Conservation (phyloP, 2,113 vertebrate genomes). For the Anhinga rufa region DNA sequence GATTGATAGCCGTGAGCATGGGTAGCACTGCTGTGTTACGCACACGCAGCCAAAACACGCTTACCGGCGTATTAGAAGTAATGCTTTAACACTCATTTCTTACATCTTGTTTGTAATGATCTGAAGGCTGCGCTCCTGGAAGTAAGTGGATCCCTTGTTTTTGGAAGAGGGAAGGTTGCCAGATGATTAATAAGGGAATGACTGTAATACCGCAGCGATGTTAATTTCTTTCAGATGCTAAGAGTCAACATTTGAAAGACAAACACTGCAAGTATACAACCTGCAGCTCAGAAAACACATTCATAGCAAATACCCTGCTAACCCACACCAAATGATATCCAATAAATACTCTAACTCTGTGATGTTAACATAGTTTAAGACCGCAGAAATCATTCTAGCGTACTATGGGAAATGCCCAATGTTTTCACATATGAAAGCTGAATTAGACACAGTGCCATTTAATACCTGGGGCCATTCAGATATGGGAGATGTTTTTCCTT, state of each 20-base stretch:
- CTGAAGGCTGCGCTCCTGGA: background rate
- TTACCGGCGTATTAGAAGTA: background rate
- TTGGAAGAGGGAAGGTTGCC: background rate
- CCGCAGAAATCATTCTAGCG: background rate
- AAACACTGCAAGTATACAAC: background rate
- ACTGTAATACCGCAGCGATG: background rate
- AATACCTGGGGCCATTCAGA: background rate
- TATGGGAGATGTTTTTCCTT: background rate
- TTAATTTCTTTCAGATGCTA: background rate
- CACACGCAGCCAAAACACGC: background rate
- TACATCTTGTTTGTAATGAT: background rate
- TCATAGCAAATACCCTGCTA: background rate
- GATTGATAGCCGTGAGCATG: background rate
- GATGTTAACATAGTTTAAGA: background rate
- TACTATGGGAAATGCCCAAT: background rate
- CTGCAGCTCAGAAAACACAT: background rate
- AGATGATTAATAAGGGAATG: constrained; percentile 7
- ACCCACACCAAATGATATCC: background rate
- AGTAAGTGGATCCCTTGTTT: background rate
- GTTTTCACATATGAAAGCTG: background rate
- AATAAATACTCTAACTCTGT: background rate
- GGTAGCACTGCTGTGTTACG: background rate
- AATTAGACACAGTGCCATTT: background rate
- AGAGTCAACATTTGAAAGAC: background rate
- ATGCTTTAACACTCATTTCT: background rate